Base-by-base conservation (phyloP, 2,797 vertebrate species). In the Pseudochirops corinnae region DNA sequence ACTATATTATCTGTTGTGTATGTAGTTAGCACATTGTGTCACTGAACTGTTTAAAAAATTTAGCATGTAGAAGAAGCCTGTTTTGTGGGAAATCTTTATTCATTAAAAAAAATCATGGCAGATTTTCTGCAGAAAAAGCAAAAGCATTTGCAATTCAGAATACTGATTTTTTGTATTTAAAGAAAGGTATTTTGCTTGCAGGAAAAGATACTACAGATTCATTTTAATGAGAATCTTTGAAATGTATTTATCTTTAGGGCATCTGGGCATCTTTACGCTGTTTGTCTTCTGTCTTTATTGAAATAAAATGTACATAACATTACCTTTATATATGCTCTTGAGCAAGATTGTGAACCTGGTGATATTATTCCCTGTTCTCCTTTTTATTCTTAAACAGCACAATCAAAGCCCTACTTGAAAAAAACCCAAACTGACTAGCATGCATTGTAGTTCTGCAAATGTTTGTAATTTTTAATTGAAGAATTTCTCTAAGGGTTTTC, bases 11-110 rank as follows among this genome's bases (percentile, higher is more conserved):
- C 98, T 98, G 98, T 99, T 99, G 99, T 99, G 98, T 99, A 98
- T 98, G 99, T 99, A 99, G 99, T 99, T 99, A 99, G 99, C 99
- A 99, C 99, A 99, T 99, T 99, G 99, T 99, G 99, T 99, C 99
- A 99, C 99, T 99, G 99, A 99, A 99, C 99, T 99, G 99, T 99
- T 99, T 98, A 98, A 98, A 98, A 82, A 98, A 98, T 97, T 99
- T 99, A 99, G 99, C 99, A 99, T 99, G 99, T 99, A 99, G 99
- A 99, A 98, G 98, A 98, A 99, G 99, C 99, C 99, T 99, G 99
- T 99, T 99, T 99, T 99, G 99, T 99, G 99, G 99, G 99, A 98
- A 99, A 99, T 99, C 99, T 98, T 99, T 98, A 98, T 99, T 99
- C 99, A 99, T 99, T 99, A 99, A 99, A 98, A 99, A 99, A 98